Percentiles rank a stretch among this genome's conserved stretches.
Conservation (phyloP, 2,113 vertebrate genomes). For the Anolis sagrei region DNA sequence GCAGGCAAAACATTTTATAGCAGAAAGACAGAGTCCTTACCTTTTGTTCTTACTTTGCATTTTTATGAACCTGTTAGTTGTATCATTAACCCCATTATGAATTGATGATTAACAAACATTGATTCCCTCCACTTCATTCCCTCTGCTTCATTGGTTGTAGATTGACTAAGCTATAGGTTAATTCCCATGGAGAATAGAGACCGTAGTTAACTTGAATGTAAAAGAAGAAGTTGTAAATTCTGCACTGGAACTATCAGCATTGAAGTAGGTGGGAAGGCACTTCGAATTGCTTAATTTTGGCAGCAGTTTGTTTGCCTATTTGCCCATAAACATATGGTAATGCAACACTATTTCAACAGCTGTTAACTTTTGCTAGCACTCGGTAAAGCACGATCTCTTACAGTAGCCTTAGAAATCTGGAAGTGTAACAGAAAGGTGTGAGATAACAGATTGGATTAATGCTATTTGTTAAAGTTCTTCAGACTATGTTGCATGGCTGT, state of each 20-base stretch:
- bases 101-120: slow-evolving; percentile 60
- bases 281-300: slow-evolving; percentile 15
- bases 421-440: neutral
- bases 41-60: slow-evolving; percentile 47
- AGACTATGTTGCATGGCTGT: neutral
- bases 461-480: neutral
- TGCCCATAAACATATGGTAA: neutral
- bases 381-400: neutral
- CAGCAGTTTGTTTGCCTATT: neutral
- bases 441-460: neutral
- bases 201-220: slow-evolving; percentile 32
- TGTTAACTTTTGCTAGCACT: slow-evolving; percentile 3
- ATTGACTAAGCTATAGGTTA: slow-evolving; percentile 36
- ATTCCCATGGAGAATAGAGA: slow-evolving; percentile 25
- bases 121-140: slow-evolving; percentile 54
- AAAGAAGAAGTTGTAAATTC: slow-evolving; percentile 22
- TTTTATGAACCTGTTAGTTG: slow-evolving; percentile 57
- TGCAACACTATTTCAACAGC: neutral
- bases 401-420: neutral
- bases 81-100: slow-evolving; percentile 42
- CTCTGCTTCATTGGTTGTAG: slow-evolving; percentile 54
- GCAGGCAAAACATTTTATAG: slow-evolving; percentile 16
- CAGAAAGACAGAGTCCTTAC: slow-evolving; percentile 14
- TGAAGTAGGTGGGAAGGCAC: slow-evolving; percentile 6
- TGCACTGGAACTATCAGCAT: slow-evolving; percentile 7